Evolutionary conservation across 2,113 vertebrate species (phyloP), one percentile per base, ranked within the genome.

Genomic region (Tachysurus fulvidraco): DNA sequence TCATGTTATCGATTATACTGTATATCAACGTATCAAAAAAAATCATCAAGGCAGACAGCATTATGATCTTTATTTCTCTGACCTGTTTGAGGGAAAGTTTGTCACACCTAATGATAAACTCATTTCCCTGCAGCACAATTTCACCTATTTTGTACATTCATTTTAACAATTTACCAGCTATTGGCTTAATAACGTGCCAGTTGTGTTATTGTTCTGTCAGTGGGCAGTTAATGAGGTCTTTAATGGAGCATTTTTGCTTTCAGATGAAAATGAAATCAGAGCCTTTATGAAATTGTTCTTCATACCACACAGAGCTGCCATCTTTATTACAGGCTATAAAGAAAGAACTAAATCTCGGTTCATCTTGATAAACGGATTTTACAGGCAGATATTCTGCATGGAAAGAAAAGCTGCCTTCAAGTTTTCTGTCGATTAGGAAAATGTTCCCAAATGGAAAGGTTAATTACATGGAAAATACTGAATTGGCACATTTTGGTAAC

Each of bases 1-100:
- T 36, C 44, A 19, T 46, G 69, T 41, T 73, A 25, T 44, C 0
- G 10, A 73, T 73, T 23, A 44, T 21, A 36, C 36, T 36, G 36
- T 36, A 23, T 23, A 21, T 46, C 69, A 10, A 44, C 41, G 23
- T 73, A 23, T 19, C 67, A 14, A 50, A 23, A 73, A 85, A 89
- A 89, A n/a, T n/a, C n/a, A n/a, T n/a, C n/a, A 89, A 73, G 83
- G 87, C 88, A 87, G 71, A n/a, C 57, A 80, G 85, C 85, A 50
- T 50, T 65, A 83, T 83, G 60, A 71, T 17, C 83, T 85, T 87
- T 73, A 89, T 79, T 87, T 30, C 78, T 28, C 44, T 85, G 59
- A 87, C 83, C 71, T 30, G 67, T 57, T 36, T 77, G 23, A 62
- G 64, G 41, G 41, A 76, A 76, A 76, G 12, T 14, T 9, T 54